A percentile compares a stretch with the other conserved stretches of the same genome.
Evolutionary conservation across 2,888 invertebrate species (phyloP).

Genomic region (Apamea anceps): DNA sequence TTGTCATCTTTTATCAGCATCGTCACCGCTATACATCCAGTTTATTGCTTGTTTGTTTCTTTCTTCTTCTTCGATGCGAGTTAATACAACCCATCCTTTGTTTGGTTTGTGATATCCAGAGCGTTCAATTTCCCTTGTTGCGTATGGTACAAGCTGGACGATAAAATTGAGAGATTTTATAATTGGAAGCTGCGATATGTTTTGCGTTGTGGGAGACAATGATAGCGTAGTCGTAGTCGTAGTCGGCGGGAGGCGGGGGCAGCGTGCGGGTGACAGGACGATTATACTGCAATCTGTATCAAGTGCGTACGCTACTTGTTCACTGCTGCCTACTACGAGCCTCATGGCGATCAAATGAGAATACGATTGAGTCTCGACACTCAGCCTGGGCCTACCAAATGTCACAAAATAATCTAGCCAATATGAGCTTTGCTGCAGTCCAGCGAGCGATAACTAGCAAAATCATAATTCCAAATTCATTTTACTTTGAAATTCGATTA

Average conservation of each 20-base stretch:
- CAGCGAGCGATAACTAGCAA: neutral
- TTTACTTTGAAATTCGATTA: neutral
- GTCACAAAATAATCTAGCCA: neutral
- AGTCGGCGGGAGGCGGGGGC: neutral
- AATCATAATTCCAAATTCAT: neutral
- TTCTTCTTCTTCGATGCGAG: neutral
- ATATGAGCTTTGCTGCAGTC: no score
- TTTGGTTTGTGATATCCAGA: neutral
- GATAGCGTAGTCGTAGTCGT: no score
- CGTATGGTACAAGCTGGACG: neutral
- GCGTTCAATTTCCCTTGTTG: neutral
- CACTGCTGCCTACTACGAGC: constrained; percentile 10
- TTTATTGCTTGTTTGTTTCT: neutral
- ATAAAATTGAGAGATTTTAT: constrained; percentile 6
- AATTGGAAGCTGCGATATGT: neutral
- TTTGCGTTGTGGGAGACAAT: constrained; percentile 7
- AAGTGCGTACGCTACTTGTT: neutral
- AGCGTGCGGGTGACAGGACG: constrained; percentile 28
- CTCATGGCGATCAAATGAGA: neutral
- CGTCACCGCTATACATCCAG: neutral
- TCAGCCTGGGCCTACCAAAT: neutral
- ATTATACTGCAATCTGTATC: constrained; percentile 24
- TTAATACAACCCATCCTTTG: neutral
- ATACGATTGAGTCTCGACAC: neutral
- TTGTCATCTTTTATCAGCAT: neutral